phyloP scores from a whole-genome alignment of 2,797 vertebrate species.

The Bucorvus abyssinicus region DNA sequence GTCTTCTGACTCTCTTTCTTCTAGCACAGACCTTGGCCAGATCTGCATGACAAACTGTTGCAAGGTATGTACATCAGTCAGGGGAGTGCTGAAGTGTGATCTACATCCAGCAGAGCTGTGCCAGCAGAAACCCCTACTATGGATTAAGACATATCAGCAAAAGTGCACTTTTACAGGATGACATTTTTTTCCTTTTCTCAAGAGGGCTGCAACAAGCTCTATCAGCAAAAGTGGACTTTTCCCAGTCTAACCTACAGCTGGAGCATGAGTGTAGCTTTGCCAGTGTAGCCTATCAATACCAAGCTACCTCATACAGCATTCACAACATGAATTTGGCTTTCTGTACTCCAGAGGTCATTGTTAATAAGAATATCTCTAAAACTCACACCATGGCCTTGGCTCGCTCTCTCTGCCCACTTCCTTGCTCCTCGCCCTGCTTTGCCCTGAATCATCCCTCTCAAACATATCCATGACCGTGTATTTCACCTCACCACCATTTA shows the following conservation, averaged over 20 bases:
- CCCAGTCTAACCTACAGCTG: background rate
- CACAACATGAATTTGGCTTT: background rate
- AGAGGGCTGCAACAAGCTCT: background rate
- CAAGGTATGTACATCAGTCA: constrained; percentile 30
- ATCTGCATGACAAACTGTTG: background rate
- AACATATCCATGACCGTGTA: background rate
- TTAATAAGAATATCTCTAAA: background rate
- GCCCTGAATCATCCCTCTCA: background rate
- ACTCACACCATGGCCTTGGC: background rate
- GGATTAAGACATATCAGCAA: constrained; percentile 46
- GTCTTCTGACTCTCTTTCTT: background rate
- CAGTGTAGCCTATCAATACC: background rate
- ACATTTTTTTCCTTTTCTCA: background rate
- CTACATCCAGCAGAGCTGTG: constrained; percentile 33
- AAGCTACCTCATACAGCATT: background rate
- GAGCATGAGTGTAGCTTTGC: background rate
- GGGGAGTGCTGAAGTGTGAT: constrained; percentile 42
- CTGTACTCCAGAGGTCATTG: background rate
- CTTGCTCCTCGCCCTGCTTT: background rate
- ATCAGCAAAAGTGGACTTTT: constrained; percentile 20
- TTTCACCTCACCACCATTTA: background rate
- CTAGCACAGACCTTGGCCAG: background rate
- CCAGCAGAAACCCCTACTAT: constrained; percentile 24
- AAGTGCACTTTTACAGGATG: background rate
- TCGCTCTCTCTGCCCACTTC: background rate